These are phyloP conservation scores for Autographa pulchrina DNA, from an alignment of 2,888 invertebrate species.

Conservation along the genomic window DNA sequence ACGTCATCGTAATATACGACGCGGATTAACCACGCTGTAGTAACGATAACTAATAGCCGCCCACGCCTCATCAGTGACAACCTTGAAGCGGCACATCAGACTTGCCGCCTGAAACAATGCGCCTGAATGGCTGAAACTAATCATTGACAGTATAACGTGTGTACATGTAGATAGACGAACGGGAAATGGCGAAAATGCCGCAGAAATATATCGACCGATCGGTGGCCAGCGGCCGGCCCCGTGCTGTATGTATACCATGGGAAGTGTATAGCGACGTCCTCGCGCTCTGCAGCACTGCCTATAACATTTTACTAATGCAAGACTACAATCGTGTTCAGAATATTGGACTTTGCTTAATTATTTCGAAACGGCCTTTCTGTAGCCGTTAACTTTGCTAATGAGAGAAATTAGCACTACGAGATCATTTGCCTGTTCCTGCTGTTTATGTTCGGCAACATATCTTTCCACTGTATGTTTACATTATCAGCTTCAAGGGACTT, in stretches of 20 bases:
- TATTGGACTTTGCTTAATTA: conserved; percentile 47
- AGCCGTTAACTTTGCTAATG: conserved; percentile 47
- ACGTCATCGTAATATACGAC: conserved; percentile 24
- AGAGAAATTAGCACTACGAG: conserved; percentile 52
- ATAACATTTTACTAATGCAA: conserved; percentile 61
- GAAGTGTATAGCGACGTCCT: conserved; percentile 75
- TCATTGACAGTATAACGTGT: conserved; percentile 51
- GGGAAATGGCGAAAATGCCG: conserved; percentile 81
- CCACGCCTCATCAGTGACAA: conserved; percentile 62
- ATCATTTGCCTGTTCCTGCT: conserved; percentile 52
- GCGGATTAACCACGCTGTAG: conserved; percentile 43
- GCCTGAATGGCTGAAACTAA: conserved; percentile 59
- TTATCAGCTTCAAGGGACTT: conserved; percentile 24
- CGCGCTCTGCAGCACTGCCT: conserved; percentile 69
- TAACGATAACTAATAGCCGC: conserved; percentile 57
- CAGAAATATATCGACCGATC: conserved; percentile 87
- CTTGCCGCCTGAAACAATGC: conserved; percentile 62
- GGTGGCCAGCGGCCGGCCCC: conserved; percentile 73
- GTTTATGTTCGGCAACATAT: conserved; percentile 42
- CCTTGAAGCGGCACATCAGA: conserved; percentile 66
- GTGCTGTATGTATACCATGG: conserved; percentile 73
- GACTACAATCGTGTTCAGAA: conserved; percentile 27
- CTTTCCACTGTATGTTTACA: conserved; percentile 42
- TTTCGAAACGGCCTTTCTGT: conserved; percentile 24
- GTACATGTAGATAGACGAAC: conserved; percentile 47